phyloP scores from a whole-genome alignment of 35 echinoderm and acorn worm genomes.

The Stichopus chloronotus region DNA sequence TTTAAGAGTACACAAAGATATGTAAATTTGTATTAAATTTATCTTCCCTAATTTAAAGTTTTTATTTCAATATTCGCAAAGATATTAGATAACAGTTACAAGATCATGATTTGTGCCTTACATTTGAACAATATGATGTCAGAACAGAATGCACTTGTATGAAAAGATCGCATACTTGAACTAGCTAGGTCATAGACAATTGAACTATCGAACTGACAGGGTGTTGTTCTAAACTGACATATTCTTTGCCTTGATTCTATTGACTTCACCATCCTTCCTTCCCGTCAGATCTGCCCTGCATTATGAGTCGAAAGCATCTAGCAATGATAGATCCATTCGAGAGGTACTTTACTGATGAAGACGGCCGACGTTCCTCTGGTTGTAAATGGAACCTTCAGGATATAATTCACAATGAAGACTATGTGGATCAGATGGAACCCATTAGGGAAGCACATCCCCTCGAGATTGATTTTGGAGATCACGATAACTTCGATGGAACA shows the following conservation, averaged over 20 bases:
- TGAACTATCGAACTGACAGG: too few species aligned
- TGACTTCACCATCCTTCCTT: not conserved
- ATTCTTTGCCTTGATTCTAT: not conserved
- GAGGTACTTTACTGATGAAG: conserved; percentile 47
- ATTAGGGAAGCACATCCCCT: conserved; percentile 30
- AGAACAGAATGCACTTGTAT: too few species aligned
- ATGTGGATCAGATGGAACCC: conserved; percentile 71
- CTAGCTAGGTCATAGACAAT: too few species aligned
- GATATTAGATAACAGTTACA: too few species aligned
- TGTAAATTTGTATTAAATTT: too few species aligned
- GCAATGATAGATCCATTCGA: conserved; percentile 74
- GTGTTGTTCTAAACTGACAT: too few species aligned
- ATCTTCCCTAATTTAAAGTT: too few species aligned
- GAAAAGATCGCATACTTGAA: too few species aligned
- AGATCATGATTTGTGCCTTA: too few species aligned
- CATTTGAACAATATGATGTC: too few species aligned
- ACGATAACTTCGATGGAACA: conserved; percentile 48
- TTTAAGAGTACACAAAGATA: too few species aligned
- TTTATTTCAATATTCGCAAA: too few species aligned
- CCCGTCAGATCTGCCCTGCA: conserved; percentile 72
- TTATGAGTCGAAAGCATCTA: conserved; percentile 65
- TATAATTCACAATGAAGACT: not conserved
- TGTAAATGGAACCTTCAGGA: conserved; percentile 14
- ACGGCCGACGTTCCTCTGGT: not conserved
- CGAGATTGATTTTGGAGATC: not conserved